A percentile compares a stretch with the other conserved stretches of the same genome.
phyloP scores from a whole-genome alignment of 2,113 vertebrate species.

The Sitta europaea region DNA sequence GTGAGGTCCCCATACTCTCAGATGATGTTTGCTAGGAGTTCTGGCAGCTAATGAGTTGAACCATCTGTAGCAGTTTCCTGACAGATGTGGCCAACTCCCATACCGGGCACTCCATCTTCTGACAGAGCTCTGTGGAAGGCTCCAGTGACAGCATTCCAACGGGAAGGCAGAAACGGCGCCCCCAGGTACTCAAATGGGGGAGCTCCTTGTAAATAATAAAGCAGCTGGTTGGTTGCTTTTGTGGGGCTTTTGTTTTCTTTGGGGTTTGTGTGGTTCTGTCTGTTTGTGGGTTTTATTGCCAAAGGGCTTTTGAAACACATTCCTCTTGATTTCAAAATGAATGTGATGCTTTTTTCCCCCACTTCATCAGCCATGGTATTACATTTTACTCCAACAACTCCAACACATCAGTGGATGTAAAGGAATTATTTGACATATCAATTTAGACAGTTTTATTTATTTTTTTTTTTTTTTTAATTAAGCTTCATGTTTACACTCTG shows the following conservation, averaged over 20 bases:
- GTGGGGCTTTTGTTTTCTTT: not conserved
- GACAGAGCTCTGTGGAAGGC: not conserved
- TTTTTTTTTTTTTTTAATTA: not conserved
- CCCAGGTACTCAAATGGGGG: not conserved
- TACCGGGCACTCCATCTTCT: constrained; percentile 24
- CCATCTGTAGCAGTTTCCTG: constrained; percentile 66
- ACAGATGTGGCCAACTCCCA: constrained; percentile 57
- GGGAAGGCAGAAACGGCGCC: not conserved
- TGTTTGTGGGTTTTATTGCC: not conserved
- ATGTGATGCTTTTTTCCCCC: not conserved
- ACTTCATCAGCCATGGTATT: not conserved
- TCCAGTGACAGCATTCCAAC: not conserved
- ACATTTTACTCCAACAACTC: not conserved
- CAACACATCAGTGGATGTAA: not conserved
- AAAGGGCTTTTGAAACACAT: not conserved
- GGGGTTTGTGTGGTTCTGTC: not conserved
- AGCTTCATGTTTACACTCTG: not conserved
- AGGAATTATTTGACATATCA: not conserved
- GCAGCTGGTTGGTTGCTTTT: not conserved
- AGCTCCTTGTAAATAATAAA: not conserved
- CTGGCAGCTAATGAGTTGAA: constrained; percentile 64
- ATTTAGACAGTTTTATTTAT: not conserved
- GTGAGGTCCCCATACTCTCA: constrained; percentile 41
- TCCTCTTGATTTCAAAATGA: not conserved
- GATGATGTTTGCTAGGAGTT: constrained; percentile 50